These are phyloP conservation scores for Pocillopora grandis DNA, from an alignment of 92 coral and sea anemone species.

Conservation along the genomic window DNA sequence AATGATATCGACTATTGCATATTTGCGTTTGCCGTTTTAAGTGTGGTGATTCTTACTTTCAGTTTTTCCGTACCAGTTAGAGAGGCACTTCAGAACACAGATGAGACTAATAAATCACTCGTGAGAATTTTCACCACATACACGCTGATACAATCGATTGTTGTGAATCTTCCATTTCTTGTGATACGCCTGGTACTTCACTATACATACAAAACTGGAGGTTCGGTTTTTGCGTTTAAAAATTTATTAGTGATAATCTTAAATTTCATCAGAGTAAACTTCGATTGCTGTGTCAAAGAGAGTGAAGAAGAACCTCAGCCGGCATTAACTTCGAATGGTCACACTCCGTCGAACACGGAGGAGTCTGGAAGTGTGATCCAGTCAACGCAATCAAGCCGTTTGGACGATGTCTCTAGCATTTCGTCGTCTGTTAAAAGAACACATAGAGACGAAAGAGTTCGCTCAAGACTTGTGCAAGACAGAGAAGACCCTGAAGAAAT, in stretches of 20 bases:
- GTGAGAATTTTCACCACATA: slow-evolving; percentile 12
- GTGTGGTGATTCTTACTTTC: slow-evolving; percentile 25
- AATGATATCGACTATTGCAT: slow-evolving; percentile 20
- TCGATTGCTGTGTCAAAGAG: slow-evolving; percentile 4
- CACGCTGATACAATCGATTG: slow-evolving; percentile 28
- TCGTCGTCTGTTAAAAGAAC: slow-evolving; percentile 18
- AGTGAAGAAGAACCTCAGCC: background rate
- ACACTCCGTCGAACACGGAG: slow-evolving; percentile 33
- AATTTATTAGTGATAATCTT: slow-evolving; percentile 18
- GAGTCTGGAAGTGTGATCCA: slow-evolving; percentile 32
- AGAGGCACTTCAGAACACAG: slow-evolving; percentile 14
- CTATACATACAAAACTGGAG: slow-evolving; percentile 27
- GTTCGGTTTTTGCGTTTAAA: slow-evolving; percentile 46
- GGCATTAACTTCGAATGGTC: background rate
- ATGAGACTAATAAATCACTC: background rate
- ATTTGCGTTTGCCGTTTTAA: slow-evolving; percentile 25
- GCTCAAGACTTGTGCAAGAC: slow-evolving; percentile 31
- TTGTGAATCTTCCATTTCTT: slow-evolving; percentile 36
- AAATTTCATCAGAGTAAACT: slow-evolving; percentile 23
- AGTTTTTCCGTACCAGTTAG: slow-evolving; percentile 28
- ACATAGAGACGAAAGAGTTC: slow-evolving; percentile 1
- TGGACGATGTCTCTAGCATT: slow-evolving; percentile 36
- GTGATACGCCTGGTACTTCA: slow-evolving; percentile 39
- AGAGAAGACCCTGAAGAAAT: slow-evolving; percentile 38
- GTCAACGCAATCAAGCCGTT: slow-evolving; percentile 26